Base-by-base conservation (phyloP, 2,797 vertebrate genomes). In the Echiichthys vipera region DNA sequence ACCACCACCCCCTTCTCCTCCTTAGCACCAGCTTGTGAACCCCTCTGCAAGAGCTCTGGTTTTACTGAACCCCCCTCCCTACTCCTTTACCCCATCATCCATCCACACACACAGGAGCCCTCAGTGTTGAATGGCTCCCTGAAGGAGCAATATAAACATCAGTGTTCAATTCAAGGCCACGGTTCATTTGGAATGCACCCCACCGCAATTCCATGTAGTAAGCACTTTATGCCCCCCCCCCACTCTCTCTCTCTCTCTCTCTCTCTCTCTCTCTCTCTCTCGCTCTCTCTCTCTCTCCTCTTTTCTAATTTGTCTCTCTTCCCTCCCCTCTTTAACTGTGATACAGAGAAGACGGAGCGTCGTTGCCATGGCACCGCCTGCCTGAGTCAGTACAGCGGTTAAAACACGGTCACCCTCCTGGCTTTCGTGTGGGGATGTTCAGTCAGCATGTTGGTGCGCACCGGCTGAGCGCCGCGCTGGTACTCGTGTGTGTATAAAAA, bases 281-380 rank as follows among this genome's bases (percentile, higher is more conserved):
- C 22, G 30, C 57, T 67, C 22, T 14, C 45, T 9, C 55, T 18
- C 39, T 29, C 58, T 34, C 30, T 62, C 49, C 22, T 25, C 56
- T 43, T 59, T n/a, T n/a, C n/a, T n/a, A n/a, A 59, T 59, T 43
- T 20, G 56, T 47, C 54, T 45, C 43, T 50, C 80, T 55, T 34
- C 12, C 57, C 61, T 54, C 42, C 65, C 20, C 53, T 17, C 36
- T 14, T 12, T 34, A 22, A 45, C 30, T 59, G 53, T 69, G 55
- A 68, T 37, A 49, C 39, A 54, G 40, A 24, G 46, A 20, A 36
- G 69, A 65, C 10, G 3, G 24, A 12, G 84, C 77, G 54, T 84
- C 77, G 91, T 93, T 94, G 67, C 90, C 87, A 93, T 92, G 91
- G 74, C 72, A 74, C 61, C 78, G 65, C 50, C 68, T 75, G 80